Base-by-base conservation (phyloP, 2,797 vertebrate species). In the Lagorchestes hirsutus region DNA sequence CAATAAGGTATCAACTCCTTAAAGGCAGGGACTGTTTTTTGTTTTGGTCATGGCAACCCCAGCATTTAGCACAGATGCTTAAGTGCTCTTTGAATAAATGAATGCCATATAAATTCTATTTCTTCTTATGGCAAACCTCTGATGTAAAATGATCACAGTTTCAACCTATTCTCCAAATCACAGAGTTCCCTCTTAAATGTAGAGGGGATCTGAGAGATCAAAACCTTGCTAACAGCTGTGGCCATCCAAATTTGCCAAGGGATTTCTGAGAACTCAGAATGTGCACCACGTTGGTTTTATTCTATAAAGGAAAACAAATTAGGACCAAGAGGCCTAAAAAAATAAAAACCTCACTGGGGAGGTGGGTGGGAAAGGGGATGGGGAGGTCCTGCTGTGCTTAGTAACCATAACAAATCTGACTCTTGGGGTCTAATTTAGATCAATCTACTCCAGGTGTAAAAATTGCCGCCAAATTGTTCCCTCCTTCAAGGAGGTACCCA, bases 401-500 rank as follows among this genome's bases (percentile, higher is more conserved):
- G 14, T 90, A 58, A 93, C 40, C 29, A 74, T 54, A 50, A 93
- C 16, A 50, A 18, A 90, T 0, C 40, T 29, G 90, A 29, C 16
- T 93, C 90, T 58, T 24, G 54, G 24, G 93, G 46, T 24, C 28
- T 93, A 87, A 40, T 55, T 97, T 93, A 91, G 14, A 40, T 46
- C 91, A 55, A 46, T 67, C 57, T 13, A 82, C 14, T 31, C 91
- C n/a, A 54, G 57, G 31, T 90, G 28, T 34, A 59, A 96, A 96
- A 93, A 54, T 31, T 67, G 92, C 82, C 34, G n/a, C 27, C 74
- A 92, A 90, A 54, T 22, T 55, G 16, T 62, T 55, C 8, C 16
- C 93, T 95, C 29, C 95, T 93, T 95, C 93, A n/a, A n/a, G 4
- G 13, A 24, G 62, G 31, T 92, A 92, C 46, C 94, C 59, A 82